Evolutionary conservation across 2,797 vertebrate species (phyloP).

Genomic region (Tokudaia tokunoshimensis): DNA sequence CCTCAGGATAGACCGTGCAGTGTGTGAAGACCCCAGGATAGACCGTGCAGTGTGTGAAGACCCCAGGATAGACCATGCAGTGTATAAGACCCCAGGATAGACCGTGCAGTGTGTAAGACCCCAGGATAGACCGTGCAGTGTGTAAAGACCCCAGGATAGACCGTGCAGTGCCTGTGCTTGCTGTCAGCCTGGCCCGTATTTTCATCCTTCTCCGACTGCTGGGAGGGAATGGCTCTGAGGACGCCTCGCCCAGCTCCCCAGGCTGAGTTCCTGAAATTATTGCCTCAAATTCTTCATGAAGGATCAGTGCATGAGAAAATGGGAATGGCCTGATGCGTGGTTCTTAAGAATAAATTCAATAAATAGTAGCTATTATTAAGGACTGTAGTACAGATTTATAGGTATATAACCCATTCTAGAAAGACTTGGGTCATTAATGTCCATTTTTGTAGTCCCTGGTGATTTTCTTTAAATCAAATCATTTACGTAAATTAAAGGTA

Average conservation of each 20-base stretch:
- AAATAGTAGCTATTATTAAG: conserved; percentile 1
- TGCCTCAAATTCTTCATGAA: neutral
- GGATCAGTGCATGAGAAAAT: neutral
- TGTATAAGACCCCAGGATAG: too few relatives aligned
- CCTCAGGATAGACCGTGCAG: neutral
- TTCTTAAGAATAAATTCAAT: neutral
- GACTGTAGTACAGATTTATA: neutral
- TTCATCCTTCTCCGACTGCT: neutral
- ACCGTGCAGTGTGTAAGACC: too few relatives aligned
- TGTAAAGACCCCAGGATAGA: too few relatives aligned
- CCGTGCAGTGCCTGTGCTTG: accelerated
- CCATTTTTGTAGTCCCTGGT: conserved; percentile 16
- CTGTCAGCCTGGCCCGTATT: accelerated
- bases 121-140: neutral
- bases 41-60: too few relatives aligned
- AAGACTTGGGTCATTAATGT: neutral
- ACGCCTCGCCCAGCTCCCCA: neutral
- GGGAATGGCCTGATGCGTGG: neutral
- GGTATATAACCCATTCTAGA: neutral
- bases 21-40: too few relatives aligned
- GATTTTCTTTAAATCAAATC: conserved; percentile 27
- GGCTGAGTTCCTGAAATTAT: neutral
- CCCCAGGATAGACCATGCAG: neutral
- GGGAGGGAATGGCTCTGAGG: accelerated
- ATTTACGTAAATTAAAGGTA: conserved; percentile 9